Percentiles rank a stretch among this genome's conserved stretches.
phyloP scores from a whole-genome alignment of 2,888 invertebrate species.

The Agrilus mali region DNA sequence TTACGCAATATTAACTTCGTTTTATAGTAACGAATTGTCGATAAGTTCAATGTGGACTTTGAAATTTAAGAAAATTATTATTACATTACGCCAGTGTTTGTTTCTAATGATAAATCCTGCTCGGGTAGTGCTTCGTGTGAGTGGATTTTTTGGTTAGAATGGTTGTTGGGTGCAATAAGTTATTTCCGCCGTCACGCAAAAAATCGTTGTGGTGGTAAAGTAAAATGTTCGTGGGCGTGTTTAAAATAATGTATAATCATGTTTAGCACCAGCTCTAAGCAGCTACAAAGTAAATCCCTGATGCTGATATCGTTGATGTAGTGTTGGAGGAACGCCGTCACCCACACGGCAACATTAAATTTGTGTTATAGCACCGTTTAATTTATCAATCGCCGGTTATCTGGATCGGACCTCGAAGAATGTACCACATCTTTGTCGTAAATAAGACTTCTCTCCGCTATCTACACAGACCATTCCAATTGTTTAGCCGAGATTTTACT shows the following conservation, averaged over 20 bases:
- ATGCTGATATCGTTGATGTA: conserved; percentile 9
- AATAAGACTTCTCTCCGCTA: conserved; percentile 15
- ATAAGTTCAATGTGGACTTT: too few relatives aligned
- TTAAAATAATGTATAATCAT: conserved; percentile 5
- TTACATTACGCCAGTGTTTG: too few relatives aligned
- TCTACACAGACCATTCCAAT: conserved; percentile 14
- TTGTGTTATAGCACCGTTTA: conserved; percentile 20
- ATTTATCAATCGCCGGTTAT: conserved; percentile 18
- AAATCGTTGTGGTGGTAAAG: neutral
- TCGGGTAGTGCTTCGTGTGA: too few relatives aligned
- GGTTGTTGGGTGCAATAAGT: too few relatives aligned
- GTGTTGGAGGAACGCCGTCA: conserved; percentile 10
- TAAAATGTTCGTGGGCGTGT: conserved; percentile 2
- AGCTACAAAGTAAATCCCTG: conserved; percentile 9
- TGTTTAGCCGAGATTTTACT: conserved; percentile 13
- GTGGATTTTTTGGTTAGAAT: too few relatives aligned
- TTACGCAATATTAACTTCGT: too few relatives aligned
- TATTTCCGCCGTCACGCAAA: too few relatives aligned
- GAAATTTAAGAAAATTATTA: too few relatives aligned
- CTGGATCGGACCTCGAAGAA: conserved; percentile 15
- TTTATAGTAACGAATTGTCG: too few relatives aligned
- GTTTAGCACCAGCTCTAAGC: conserved; percentile 5
- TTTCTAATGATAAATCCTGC: too few relatives aligned
- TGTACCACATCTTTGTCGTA: conserved; percentile 14
- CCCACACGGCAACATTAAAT: conserved; percentile 19